Evolutionary conservation across 2,888 invertebrate genomes (phyloP).

Genomic region (Limnephilus rhombicus): DNA sequence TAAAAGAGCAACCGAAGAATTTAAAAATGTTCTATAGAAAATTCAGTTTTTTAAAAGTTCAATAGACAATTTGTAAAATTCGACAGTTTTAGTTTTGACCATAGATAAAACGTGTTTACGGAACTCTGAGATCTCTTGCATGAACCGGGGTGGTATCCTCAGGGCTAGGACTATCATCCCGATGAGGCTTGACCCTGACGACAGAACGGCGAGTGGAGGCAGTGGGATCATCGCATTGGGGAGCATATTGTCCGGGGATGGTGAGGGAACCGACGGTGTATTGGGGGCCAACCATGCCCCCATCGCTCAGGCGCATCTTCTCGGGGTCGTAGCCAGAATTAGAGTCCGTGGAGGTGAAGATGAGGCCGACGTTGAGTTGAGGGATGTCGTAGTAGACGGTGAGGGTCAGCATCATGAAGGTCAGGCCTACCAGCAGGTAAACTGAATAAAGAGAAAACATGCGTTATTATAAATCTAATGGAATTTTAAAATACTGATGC

Average conservation of each 20-base stretch:
- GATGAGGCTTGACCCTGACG: slow-evolving; percentile 81
- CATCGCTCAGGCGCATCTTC: slow-evolving; percentile 82
- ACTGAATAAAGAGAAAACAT: slow-evolving; percentile 74
- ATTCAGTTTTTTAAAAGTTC: neutral
- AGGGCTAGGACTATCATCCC: slow-evolving; percentile 84
- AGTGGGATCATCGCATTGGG: slow-evolving; percentile 56
- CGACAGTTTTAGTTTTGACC: slow-evolving; percentile 20
- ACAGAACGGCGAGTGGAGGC: slow-evolving; percentile 75
- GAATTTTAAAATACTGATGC: too few species aligned
- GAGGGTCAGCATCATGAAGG: slow-evolving; percentile 90
- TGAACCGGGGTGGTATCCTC: slow-evolving; percentile 83
- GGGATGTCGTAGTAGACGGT: slow-evolving; percentile 94
- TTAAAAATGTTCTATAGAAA: slow-evolving; percentile 12
- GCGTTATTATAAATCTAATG: neutral
- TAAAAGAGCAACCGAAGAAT: slow-evolving; percentile 40
- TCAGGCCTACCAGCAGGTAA: slow-evolving; percentile 88
- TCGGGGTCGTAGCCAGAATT: slow-evolving; percentile 78
- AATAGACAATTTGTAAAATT: slow-evolving; percentile 23
- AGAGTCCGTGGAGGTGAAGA: slow-evolving; percentile 82
- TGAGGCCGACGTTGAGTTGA: slow-evolving; percentile 88
- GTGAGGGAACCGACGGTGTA: slow-evolving; percentile 70
- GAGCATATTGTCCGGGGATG: slow-evolving; percentile 71
- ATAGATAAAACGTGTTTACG: slow-evolving; percentile 70
- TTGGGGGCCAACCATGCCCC: slow-evolving; percentile 69
- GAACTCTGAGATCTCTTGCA: slow-evolving; percentile 78